phyloP scores from a whole-genome alignment of 2,888 invertebrate genomes.

The Eristalis arbustorum region DNA sequence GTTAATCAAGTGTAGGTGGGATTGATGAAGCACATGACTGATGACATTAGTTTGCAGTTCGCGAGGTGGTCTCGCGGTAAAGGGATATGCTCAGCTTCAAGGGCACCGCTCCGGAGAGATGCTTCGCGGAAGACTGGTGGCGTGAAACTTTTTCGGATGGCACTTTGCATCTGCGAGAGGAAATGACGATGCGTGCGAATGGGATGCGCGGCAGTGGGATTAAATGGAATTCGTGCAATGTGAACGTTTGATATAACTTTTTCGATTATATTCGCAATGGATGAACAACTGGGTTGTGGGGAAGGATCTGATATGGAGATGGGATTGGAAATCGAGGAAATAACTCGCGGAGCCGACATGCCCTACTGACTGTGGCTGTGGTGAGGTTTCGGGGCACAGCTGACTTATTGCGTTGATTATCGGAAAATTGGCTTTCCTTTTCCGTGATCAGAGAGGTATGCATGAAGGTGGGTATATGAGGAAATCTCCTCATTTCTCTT shows the following conservation, averaged over 20 bases:
- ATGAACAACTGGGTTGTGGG: not conserved
- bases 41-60: not conserved
- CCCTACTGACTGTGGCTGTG: no score
- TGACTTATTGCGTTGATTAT: no score
- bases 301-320: not conserved
- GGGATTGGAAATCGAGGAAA: no score
- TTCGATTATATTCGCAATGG: not conserved
- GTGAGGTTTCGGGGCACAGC: no score
- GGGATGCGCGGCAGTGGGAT: not conserved
- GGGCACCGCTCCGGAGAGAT: not conserved
- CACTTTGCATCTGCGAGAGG: not conserved
- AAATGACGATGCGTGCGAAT: not conserved
- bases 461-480: no score
- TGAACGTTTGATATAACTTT: not conserved
- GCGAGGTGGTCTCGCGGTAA: not conserved
- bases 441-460: no score
- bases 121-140: not conserved
- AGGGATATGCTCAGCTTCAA: not conserved
- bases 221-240: not conserved
- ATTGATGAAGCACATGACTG: constrained; percentile 4
- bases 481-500: no score
- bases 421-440: no score
- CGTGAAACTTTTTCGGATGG: not conserved
- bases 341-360: not conserved
- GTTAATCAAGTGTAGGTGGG: constrained; percentile 1